Evolutionary conservation across 92 coral and sea anemone genomes (phyloP), one percentile per base, ranked within the genome.

Genomic region (Porites evermanni): DNA sequence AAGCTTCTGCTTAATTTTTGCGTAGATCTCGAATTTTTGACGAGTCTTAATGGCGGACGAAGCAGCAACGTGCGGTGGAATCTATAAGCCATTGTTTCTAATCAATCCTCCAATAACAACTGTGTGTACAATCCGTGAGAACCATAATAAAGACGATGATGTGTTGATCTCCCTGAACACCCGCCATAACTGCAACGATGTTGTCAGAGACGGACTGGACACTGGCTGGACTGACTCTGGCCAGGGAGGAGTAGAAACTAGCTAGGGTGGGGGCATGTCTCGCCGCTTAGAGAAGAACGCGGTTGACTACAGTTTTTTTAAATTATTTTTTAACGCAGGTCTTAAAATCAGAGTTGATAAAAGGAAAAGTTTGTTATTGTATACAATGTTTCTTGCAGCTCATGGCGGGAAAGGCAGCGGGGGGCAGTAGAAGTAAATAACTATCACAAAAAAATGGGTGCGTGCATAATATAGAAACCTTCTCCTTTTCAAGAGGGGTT

Each of bases 51-150:
- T 26, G 64, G 76, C 18, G 23, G 21, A 17, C 52, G 17, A 72
- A 73, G 58, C 14, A 14, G 50, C 10, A 20, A 38, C 14, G 51
- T 21, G 50, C 78, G 64, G 51, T 60, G 19, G 3, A 72, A 61
- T 58, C 79, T 83, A 14, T 59, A 23, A 44, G 79, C 24, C 87
- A 83, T 83, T 17, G 16, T 69, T 10, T 16, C 60, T 14, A 12
- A 24, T 17, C 14, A 8, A 60, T 12, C 29, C 2, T 74, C 8
- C 1, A 11, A 52, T 7, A 53, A 5, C 10, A 63, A 20, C 19
- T 14, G 44, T n/a, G 64, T 18, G 23, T 19, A 52, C 19, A 23
- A 21, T 10, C 11, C 13, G 0, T 29, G 3, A 74, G 32, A 32
- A 1, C 32, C 53, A 23, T 26, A 32, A n/a, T 12, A 20, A 14